phyloP scores from a whole-genome alignment of 2,888 invertebrate genomes.

The Hybos culiciformis region DNA sequence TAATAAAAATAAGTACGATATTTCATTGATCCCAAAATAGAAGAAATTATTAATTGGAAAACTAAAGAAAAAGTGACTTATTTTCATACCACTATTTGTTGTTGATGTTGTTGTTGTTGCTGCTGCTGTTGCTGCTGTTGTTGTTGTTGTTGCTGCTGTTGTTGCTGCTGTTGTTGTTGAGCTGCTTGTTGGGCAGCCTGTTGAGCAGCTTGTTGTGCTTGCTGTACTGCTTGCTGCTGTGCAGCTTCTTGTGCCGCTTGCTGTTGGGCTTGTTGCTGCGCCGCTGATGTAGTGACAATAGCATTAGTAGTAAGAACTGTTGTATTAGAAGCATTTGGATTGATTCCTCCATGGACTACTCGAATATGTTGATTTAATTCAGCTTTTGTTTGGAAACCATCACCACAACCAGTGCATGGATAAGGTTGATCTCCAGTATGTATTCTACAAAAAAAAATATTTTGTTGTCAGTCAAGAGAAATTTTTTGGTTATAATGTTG shows the following conservation, averaged over 20 bases:
- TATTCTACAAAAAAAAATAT: conserved; percentile 35
- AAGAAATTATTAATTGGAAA: no score
- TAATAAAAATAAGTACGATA: conserved; percentile 7
- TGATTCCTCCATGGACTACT: conserved; percentile 38
- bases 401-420: conserved; percentile 61
- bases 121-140: conserved; percentile 31
- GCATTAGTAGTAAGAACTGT: conserved; percentile 26
- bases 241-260: conserved; percentile 24
- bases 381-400: conserved; percentile 57
- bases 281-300: conserved; percentile 20
- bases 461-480: conserved; percentile 9
- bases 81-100: no score
- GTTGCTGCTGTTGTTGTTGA: conserved; percentile 24
- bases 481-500: neutral
- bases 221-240: conserved; percentile 35
- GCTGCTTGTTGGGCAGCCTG: conserved; percentile 20
- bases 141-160: conserved; percentile 33
- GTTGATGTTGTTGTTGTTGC: conserved; percentile 29
- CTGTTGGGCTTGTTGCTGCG: conserved; percentile 27
- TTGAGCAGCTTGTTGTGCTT: conserved; percentile 31
- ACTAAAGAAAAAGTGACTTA: no score
- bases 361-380: conserved; percentile 56
- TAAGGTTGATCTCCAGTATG: conserved; percentile 63
- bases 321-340: conserved; percentile 34
- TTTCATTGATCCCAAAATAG: no score